Percentiles rank a stretch among this genome's conserved stretches.
Conservation (phyloP, 37 sponge, comb jelly and placozoan species). For the Eunapius fragilis region DNA sequence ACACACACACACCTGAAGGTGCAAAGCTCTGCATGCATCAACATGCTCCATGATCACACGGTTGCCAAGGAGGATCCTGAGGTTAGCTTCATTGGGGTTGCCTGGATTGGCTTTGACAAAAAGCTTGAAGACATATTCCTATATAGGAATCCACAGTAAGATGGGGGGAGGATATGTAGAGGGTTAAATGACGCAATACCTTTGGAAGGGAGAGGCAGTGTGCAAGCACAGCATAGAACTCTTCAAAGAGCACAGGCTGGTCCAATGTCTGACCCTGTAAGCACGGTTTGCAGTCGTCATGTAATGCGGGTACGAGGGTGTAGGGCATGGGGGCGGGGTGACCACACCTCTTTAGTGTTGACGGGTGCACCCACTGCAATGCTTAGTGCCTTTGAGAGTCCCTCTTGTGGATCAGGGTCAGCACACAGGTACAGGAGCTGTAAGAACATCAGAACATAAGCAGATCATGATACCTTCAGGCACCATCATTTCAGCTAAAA, state of each 20-base stretch:
- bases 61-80: neutral
- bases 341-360: neutral
- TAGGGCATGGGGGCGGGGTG: too few species aligned
- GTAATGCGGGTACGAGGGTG: too few species aligned
- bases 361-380: neutral
- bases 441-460: too few species aligned
- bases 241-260: neutral
- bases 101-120: neutral
- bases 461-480: too few species aligned
- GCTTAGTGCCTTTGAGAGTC: constrained; percentile 49
- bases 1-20: constrained; percentile 6
- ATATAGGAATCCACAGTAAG: too few species aligned
- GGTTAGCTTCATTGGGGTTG: constrained; percentile 11
- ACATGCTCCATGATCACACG: neutral
- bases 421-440: constrained; percentile 44
- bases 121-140: neutral
- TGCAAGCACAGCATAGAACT: neutral
- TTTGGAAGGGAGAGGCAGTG: neutral
- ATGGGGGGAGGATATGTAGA: too few species aligned
- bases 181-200: too few species aligned
- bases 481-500: too few species aligned
- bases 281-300: too few species aligned
- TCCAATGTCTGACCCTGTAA: too few species aligned
- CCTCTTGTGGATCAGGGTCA: constrained; percentile 21
- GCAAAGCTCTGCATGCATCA: neutral